Percentiles rank a stretch among this genome's conserved stretches.
Evolutionary conservation across 2,797 vertebrate species (phyloP).

Genomic region (Cetoscarus ocellatus): DNA sequence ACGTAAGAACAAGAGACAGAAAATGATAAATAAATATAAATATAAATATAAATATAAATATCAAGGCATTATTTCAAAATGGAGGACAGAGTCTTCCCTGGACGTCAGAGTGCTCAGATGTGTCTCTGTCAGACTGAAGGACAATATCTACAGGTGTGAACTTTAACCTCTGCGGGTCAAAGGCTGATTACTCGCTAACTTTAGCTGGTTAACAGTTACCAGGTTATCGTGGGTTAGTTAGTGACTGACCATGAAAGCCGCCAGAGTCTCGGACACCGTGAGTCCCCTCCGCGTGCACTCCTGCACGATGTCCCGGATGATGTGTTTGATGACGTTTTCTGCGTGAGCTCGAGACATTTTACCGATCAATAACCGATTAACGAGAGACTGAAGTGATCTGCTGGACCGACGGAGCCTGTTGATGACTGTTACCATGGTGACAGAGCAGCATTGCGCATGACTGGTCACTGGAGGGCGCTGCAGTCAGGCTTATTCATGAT

Average conservation of each 20-base stretch:
- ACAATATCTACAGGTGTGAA: too few relatives aligned
- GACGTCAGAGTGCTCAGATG: too few relatives aligned
- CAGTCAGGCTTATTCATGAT: too few relatives aligned
- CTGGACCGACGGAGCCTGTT: constrained; percentile 9
- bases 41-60: too few relatives aligned
- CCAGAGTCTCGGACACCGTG: constrained; percentile 84
- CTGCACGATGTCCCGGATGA: constrained; percentile 84
- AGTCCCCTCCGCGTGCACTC: constrained; percentile 83
- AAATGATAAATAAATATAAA: too few relatives aligned
- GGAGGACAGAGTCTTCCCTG: too few relatives aligned
- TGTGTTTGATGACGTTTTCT: constrained; percentile 84
- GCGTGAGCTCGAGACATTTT: constrained; percentile 83
- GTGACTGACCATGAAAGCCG: constrained; percentile 90
- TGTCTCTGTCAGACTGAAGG: too few relatives aligned
- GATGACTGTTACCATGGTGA: constrained; percentile 42
- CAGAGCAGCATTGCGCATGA: too few relatives aligned
- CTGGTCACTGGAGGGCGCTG: constrained; percentile 13
- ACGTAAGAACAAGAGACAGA: too few relatives aligned
- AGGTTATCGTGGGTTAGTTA: neutral
- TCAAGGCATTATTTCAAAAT: too few relatives aligned
- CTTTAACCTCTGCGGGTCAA: too few relatives aligned
- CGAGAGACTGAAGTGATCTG: neutral
- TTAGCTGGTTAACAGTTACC: neutral
- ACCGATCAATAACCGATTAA: neutral
- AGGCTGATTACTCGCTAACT: too few relatives aligned